Conservation (phyloP, 2,113 vertebrate genomes). For the Alethe diademata region DNA sequence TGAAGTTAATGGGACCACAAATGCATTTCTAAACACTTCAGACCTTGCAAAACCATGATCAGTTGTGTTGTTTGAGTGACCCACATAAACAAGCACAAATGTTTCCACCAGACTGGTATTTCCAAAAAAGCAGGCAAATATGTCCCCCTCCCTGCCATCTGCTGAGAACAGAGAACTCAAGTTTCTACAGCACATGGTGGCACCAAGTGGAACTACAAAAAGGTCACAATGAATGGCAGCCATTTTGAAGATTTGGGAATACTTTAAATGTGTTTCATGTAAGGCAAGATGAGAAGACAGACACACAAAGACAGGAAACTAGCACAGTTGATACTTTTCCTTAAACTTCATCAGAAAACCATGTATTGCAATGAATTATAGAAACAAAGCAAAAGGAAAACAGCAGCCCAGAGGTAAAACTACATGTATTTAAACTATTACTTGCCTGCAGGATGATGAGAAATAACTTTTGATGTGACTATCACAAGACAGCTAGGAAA, state of each 20-base stretch:
- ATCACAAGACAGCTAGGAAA: not conserved
- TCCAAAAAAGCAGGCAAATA: not conserved
- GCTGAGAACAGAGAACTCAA: not conserved
- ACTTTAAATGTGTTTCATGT: not conserved
- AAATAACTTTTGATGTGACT: not conserved
- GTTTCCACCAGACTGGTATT: not conserved
- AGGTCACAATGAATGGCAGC: not conserved
- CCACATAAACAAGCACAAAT: not conserved
- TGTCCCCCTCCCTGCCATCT: not conserved
- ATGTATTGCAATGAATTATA: not conserved
- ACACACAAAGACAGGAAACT: not conserved
- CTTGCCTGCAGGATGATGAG: not conserved
- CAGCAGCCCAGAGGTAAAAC: not conserved
- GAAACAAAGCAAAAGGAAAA: slow-evolving; percentile 1
- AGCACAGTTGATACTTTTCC: not conserved
- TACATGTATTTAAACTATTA: not conserved
- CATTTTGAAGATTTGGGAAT: not conserved
- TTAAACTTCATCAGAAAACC: not conserved
- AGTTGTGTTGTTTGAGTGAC: not conserved
- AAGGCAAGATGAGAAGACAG: not conserved
- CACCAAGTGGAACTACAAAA: not conserved
- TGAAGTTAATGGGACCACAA: not conserved
- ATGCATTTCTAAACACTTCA: not conserved
- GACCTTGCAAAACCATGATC: not conserved
- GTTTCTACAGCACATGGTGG: not conserved